A percentile compares a stretch with the other conserved stretches of the same genome.
phyloP scores from a whole-genome alignment of 2,888 invertebrate species.

The Synanthedon andrenaeformis region DNA sequence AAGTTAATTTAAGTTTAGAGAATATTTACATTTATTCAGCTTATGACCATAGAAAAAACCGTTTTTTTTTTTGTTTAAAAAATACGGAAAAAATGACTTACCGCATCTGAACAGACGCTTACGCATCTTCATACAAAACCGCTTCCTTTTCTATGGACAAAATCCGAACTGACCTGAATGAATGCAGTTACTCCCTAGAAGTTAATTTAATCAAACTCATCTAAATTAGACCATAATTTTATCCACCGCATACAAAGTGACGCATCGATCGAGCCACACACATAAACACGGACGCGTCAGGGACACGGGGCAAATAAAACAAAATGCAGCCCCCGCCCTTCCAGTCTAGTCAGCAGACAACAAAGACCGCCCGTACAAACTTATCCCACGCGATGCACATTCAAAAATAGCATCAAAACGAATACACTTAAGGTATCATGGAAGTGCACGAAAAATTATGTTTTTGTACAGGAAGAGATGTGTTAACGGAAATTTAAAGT shows the following conservation, averaged over 20 bases:
- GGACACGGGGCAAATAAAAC: constrained; percentile 53
- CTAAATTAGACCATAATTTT: neutral
- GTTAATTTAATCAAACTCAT: neutral
- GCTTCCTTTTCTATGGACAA: too few species aligned
- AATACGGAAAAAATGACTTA: too few species aligned
- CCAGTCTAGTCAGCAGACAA: constrained; percentile 61
- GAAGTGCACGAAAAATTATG: constrained; percentile 7
- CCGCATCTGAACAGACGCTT: too few species aligned
- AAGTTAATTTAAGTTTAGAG: too few species aligned
- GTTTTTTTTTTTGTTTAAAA: too few species aligned
- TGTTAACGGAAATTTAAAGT: constrained; percentile 56
- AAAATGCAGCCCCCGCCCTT: constrained; percentile 45
- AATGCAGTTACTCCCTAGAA: too few species aligned
- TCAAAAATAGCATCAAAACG: constrained; percentile 17
- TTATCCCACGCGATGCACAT: constrained; percentile 12
- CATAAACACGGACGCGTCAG: neutral
- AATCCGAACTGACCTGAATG: too few species aligned
- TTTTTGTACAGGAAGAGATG: constrained; percentile 41
- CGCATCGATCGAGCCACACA: constrained; percentile 22
- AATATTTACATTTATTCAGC: too few species aligned
- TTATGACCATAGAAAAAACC: too few species aligned
- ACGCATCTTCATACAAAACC: too few species aligned
- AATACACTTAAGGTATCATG: constrained; percentile 6
- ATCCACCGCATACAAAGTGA: constrained; percentile 26
- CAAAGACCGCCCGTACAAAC: constrained; percentile 49